phyloP scores from a whole-genome alignment of 2,797 vertebrate species.

The Buceros bicornis region DNA sequence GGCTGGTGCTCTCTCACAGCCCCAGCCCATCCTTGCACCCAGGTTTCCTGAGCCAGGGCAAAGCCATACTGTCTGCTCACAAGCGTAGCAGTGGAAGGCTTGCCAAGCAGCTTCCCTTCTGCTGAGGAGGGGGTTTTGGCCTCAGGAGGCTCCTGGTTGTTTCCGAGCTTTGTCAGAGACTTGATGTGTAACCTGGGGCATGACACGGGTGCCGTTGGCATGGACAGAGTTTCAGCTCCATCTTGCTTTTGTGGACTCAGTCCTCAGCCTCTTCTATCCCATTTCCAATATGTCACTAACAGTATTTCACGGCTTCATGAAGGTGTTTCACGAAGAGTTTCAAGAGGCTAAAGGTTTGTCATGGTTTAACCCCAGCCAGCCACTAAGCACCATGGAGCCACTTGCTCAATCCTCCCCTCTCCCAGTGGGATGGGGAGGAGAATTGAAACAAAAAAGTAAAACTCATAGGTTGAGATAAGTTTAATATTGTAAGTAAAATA shows the following conservation, averaged over 20 bases:
- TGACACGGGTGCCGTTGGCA: fast-evolving
- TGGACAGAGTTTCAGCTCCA: not conserved
- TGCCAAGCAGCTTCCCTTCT: not conserved
- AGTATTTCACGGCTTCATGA: not conserved
- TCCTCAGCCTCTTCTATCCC: not conserved
- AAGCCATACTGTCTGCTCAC: not conserved
- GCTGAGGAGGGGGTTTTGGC: not conserved
- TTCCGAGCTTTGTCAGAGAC: not conserved
- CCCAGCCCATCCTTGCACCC: fast-evolving
- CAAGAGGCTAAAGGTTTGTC: not conserved
- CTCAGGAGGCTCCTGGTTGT: not conserved
- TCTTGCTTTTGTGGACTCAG: not conserved
- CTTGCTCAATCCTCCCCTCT: not conserved
- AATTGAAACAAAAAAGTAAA: not conserved
- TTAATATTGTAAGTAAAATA: not conserved
- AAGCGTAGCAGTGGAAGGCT: not conserved
- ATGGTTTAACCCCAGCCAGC: not conserved
- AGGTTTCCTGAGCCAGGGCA: not conserved
- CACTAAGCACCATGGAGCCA: not conserved
- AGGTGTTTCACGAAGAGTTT: not conserved
- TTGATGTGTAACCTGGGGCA: not conserved
- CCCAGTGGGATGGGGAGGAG: not conserved
- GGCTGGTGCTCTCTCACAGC: not conserved
- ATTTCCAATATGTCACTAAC: not conserved
- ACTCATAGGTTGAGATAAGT: not conserved